Conservation (phyloP, 1,140 invertebrate genomes). For the Ericerus pela region DNA sequence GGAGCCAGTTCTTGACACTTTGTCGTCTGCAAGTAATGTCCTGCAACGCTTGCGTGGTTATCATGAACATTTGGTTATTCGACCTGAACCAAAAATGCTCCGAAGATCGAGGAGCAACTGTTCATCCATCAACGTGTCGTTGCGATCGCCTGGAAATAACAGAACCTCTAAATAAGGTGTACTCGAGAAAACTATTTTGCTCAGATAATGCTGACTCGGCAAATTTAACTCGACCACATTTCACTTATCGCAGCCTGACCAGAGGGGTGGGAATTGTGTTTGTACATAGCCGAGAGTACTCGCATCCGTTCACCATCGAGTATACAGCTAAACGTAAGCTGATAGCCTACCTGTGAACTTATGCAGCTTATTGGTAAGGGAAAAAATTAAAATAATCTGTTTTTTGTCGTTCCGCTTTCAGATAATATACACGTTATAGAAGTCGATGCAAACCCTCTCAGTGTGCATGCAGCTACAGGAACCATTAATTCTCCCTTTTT, state of each 20-base stretch:
- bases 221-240: slow-evolving; percentile 11
- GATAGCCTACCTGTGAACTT: neutral
- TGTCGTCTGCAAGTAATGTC: no score
- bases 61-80: no score
- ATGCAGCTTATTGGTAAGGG: neutral
- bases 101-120: slow-evolving; percentile 17
- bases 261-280: slow-evolving; percentile 43
- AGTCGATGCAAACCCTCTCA: slow-evolving; percentile 28
- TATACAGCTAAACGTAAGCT: slow-evolving; percentile 48
- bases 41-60: no score
- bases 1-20: no score
- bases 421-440: slow-evolving; percentile 16
- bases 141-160: slow-evolving; percentile 53
- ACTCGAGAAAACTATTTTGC: slow-evolving; percentile 31
- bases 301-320: slow-evolving; percentile 48
- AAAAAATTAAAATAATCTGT: neutral
- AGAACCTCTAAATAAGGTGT: slow-evolving; percentile 49
- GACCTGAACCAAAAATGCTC: slow-evolving; percentile 13
- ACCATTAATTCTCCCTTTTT: slow-evolving; percentile 49
- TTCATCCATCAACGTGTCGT: no score
- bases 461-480: slow-evolving; percentile 31
- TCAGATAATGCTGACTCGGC: neutral
- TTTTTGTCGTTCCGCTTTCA: neutral
- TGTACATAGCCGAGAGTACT: slow-evolving; percentile 42
- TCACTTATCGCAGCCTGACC: slow-evolving; percentile 44